A percentile compares a stretch with the other conserved stretches of the same genome.
phyloP scores from a whole-genome alignment of 2,797 vertebrate species.

The Nyctalus aviator region DNA sequence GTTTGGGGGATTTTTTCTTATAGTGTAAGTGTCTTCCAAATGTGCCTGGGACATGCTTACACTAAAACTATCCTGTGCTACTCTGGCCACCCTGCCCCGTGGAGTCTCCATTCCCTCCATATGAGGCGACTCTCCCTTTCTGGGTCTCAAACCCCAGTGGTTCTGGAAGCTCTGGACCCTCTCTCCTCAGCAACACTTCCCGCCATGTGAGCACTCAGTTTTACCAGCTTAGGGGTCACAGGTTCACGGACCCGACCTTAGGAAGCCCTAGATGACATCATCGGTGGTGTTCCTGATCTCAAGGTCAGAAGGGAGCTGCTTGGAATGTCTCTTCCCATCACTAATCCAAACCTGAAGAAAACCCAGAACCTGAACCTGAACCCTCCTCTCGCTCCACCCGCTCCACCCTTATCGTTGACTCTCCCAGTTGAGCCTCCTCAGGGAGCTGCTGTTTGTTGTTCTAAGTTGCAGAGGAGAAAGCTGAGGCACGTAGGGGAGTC shows the following conservation, averaged over 20 bases:
- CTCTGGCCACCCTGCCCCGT: neutral
- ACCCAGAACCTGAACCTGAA: neutral
- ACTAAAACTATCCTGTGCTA: neutral
- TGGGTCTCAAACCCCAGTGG: neutral
- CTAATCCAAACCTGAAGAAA: neutral
- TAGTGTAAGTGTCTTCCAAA: neutral
- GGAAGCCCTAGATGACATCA: neutral
- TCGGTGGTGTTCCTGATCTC: neutral
- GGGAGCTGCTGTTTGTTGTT: neutral
- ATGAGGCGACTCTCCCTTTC: neutral
- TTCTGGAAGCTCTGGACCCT: neutral
- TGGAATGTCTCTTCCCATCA: neutral
- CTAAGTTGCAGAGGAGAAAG: neutral
- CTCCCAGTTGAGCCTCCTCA: neutral
- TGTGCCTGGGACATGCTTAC: neutral
- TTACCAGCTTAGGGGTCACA: neutral
- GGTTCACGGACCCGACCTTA: neutral
- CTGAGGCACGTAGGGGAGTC: fast-evolving
- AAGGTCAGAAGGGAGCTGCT: neutral
- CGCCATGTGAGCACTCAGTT: neutral
- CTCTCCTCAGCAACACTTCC: neutral
- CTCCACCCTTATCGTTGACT: neutral
- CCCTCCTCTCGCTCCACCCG: neutral
- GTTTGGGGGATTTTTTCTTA: neutral
- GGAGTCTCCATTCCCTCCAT: neutral